Conservation (phyloP, 2,888 invertebrate genomes). For the Amphimallon solstitiale region DNA sequence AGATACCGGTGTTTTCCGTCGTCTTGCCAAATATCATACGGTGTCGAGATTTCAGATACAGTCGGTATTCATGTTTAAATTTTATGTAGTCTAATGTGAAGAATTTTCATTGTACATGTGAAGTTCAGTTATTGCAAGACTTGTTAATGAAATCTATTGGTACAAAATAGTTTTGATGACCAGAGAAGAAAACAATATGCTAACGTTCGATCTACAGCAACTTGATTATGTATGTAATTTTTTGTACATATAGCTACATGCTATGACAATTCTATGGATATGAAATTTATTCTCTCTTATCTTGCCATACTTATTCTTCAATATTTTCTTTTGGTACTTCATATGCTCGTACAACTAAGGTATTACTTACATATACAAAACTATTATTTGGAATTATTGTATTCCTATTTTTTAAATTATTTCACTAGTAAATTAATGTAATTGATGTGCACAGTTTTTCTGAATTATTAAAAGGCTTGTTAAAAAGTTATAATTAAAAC, state of each 20-base stretch:
- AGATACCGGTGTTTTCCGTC: constrained; percentile 7
- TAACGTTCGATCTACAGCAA: constrained; percentile 56
- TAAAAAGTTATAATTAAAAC: too few relatives aligned
- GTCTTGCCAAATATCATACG: background rate
- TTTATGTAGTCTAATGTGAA: background rate
- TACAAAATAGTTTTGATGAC: background rate
- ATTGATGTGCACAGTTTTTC: too few relatives aligned
- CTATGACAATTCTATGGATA: too few relatives aligned
- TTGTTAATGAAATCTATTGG: background rate
- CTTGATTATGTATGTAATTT: constrained; percentile 56
- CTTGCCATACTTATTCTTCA: too few relatives aligned
- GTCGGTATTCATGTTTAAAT: constrained; percentile 12
- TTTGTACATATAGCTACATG: constrained; percentile 31
- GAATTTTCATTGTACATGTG: constrained; percentile 12
- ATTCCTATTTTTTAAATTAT: too few relatives aligned
- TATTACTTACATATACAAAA: too few relatives aligned
- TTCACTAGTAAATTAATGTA: too few relatives aligned
- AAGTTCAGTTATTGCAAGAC: constrained; percentile 17
- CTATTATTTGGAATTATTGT: too few relatives aligned
- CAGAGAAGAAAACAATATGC: constrained; percentile 52
- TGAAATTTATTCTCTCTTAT: too few relatives aligned
- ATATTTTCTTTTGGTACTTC: too few relatives aligned
- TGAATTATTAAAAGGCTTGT: too few relatives aligned
- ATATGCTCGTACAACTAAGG: too few relatives aligned
- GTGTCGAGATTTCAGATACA: constrained; percentile 5